Conservation (phyloP, 2,888 invertebrate species). For the Stenotaenia linearis region DNA sequence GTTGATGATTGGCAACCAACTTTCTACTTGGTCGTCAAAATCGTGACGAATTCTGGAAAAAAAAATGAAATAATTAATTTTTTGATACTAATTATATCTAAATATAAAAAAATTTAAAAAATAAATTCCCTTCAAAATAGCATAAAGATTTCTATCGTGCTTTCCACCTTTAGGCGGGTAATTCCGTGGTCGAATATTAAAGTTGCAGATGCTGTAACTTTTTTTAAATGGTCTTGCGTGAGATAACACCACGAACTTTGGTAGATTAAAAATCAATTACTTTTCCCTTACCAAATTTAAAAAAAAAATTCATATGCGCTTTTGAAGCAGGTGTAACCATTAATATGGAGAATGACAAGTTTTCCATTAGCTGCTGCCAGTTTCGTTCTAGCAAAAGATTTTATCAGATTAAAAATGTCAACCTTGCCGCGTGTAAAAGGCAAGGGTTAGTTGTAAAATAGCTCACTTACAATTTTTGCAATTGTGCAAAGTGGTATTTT, state of each 20-base stretch:
- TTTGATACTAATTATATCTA: not conserved
- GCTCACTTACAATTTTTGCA: not conserved
- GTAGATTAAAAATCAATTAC: not conserved
- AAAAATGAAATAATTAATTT: slow-evolving; percentile 14
- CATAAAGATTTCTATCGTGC: not conserved
- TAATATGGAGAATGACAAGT: not conserved
- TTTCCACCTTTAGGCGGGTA: not conserved
- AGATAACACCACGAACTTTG: not conserved
- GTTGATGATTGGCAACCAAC: not conserved
- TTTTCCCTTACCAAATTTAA: not conserved
- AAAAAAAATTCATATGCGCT: not conserved
- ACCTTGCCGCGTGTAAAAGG: not conserved
- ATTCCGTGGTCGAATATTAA: not conserved
- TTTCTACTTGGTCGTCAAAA: slow-evolving; percentile 64
- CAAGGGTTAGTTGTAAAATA: not conserved
- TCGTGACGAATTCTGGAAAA: slow-evolving; percentile 73
- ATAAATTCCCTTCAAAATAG: not conserved
- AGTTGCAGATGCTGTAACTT: not conserved
- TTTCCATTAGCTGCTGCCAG: not conserved
- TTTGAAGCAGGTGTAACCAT: too few relatives aligned
- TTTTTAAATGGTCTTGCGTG: not conserved
- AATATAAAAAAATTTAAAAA: not conserved
- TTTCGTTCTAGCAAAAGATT: not conserved
- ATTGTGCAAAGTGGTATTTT: not conserved
- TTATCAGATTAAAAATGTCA: not conserved